Percentiles rank a stretch among this genome's conserved stretches.
Evolutionary conservation across 2,113 vertebrate genomes (phyloP).

Genomic region (Larimichthys polyactis): DNA sequence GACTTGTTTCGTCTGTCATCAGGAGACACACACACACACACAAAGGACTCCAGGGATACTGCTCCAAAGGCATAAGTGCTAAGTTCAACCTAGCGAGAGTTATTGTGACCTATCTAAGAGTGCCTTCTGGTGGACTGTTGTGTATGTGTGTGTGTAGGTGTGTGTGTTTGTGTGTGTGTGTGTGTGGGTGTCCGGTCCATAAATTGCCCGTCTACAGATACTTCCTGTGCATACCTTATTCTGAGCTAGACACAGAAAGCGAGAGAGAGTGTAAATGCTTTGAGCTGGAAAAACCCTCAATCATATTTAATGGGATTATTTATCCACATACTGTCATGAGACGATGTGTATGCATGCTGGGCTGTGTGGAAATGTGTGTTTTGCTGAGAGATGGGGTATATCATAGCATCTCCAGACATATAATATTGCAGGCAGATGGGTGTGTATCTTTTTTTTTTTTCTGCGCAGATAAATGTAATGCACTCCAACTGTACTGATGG

Average conservation of each 20-base stretch:
- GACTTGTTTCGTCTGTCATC: conserved; percentile 54
- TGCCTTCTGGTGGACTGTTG: conserved; percentile 50
- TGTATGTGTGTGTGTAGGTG: neutral
- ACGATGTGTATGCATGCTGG: conserved; percentile 50
- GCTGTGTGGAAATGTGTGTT: conserved; percentile 59
- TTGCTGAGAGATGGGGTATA: conserved; percentile 56
- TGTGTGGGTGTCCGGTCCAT: conserved; percentile 58
- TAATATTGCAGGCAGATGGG: conserved; percentile 63
- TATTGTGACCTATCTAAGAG: conserved; percentile 64
- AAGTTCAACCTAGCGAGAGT: conserved; percentile 61
- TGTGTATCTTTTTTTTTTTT: conserved; percentile 8
- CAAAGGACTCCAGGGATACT: conserved; percentile 38
- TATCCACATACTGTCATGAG: conserved; percentile 74
- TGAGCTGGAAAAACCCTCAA: conserved; percentile 76
- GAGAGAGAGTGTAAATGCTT: conserved; percentile 62
- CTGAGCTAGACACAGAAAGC: conserved; percentile 44
- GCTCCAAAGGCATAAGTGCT: conserved; percentile 50
- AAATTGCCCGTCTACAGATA: conserved; percentile 77
- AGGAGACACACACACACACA: neutral
- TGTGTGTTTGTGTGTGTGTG: neutral
- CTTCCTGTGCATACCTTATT: conserved; percentile 77
- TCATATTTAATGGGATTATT: conserved; percentile 80
- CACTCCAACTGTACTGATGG: conserved; percentile 36
- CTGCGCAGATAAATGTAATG: conserved; percentile 49
- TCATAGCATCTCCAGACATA: conserved; percentile 57